These are phyloP conservation scores for Bruchidius siliquastri DNA, from an alignment of 2,888 invertebrate genomes.

Conservation along the genomic window DNA sequence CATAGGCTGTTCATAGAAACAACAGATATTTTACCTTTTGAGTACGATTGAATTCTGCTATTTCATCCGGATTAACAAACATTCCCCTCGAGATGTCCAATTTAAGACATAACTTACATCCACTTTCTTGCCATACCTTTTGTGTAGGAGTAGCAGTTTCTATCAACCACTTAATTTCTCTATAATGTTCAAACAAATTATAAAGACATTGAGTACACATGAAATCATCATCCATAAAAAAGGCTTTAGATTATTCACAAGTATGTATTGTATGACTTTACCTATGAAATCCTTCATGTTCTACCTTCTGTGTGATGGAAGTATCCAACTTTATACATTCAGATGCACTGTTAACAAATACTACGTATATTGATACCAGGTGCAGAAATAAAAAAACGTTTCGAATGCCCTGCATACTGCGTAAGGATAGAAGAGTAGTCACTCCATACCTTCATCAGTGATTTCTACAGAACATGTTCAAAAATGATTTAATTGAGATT, in stretches of 20 bases:
- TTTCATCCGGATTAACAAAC: constrained; percentile 48
- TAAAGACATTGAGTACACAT: too few relatives aligned
- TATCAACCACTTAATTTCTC: constrained; percentile 47
- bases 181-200: constrained; percentile 25
- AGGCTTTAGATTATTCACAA: neutral
- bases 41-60: constrained; percentile 42
- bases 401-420: neutral
- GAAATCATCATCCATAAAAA: neutral
- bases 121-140: constrained; percentile 26
- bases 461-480: too few relatives aligned
- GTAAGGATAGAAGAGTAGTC: neutral
- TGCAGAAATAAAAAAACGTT: neutral
- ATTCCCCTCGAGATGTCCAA: constrained; percentile 42
- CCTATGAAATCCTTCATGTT: constrained; percentile 51
- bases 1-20: too few relatives aligned
- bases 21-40: constrained; percentile 35
- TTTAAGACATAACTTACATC: constrained; percentile 39
- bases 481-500: neutral
- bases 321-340: constrained; percentile 38
- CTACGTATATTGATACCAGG: neutral
- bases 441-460: neutral
- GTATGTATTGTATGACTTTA: constrained; percentile 19
- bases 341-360: constrained; percentile 2
- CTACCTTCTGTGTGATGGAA: constrained; percentile 45
- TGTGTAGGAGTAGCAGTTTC: constrained; percentile 37